Evolutionary conservation across 1,140 invertebrate species (phyloP).

Genomic region (Ridgeia piscesae): DNA sequence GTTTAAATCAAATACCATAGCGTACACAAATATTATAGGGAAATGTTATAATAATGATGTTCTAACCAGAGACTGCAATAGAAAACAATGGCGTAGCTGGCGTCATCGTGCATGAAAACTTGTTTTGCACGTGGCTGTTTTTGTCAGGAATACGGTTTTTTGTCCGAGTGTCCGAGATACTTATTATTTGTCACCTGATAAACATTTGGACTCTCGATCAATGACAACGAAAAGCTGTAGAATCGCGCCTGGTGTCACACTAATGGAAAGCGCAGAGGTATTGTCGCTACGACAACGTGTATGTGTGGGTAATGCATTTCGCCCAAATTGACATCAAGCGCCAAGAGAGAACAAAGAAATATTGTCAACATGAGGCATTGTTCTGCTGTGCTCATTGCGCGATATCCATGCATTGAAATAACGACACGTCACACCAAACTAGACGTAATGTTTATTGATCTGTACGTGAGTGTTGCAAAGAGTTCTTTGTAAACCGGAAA

Average conservation of each 20-base stretch:
- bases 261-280: too few relatives aligned
- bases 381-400: background rate
- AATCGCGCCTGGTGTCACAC: background rate
- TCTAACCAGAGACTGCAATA: too few relatives aligned
- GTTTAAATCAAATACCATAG: too few relatives aligned
- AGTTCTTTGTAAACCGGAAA: background rate
- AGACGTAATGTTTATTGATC: background rate
- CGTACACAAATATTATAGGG: too few relatives aligned
- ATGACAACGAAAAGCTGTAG: background rate
- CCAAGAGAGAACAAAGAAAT: background rate
- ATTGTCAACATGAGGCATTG: background rate
- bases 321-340: background rate
- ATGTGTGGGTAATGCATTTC: background rate
- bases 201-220: background rate
- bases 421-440: background rate
- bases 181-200: background rate
- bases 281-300: background rate
- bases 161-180: background rate
- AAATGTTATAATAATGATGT: too few relatives aligned
- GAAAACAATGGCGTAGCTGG: too few relatives aligned
- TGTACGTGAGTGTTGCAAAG: background rate
- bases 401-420: background rate
- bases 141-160: background rate
- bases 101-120: too few relatives aligned
- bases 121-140: too few relatives aligned